These are phyloP conservation scores for Falco concolor DNA, from an alignment of 2,797 vertebrate species.

Conservation along the genomic window DNA sequence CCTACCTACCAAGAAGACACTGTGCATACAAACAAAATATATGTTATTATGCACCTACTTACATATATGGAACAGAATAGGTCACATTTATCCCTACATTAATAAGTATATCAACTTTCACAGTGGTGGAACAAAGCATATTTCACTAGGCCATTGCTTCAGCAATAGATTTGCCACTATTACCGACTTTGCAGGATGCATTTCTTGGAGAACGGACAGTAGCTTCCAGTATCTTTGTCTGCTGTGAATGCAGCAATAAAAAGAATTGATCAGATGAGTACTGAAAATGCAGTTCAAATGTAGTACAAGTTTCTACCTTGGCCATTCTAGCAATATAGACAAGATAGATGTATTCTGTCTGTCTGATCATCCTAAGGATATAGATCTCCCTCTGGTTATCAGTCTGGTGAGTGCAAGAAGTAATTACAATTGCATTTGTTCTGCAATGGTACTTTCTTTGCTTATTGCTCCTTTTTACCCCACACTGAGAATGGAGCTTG, in stretches of 20 bases:
- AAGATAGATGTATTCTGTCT: neutral
- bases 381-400: neutral
- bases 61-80: neutral
- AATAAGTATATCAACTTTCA: neutral
- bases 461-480: neutral
- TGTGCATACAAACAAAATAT: neutral
- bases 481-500: neutral
- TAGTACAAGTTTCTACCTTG: neutral
- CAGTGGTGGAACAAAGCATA: neutral
- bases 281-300: neutral
- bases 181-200: neutral
- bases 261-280: neutral
- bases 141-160: neutral
- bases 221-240: neutral
- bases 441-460: neutral
- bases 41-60: neutral
- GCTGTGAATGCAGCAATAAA: neutral
- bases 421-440: neutral
- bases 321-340: neutral
- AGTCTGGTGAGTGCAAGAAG: neutral
- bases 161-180: neutral
- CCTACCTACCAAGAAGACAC: neutral
- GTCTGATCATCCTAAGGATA: neutral
- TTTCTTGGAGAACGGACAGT: neutral
- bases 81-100: neutral